Evolutionary conservation across 2,797 vertebrate species (phyloP), one percentile per base, ranked within the genome.

Genomic region (Sylvilagus floridanus): DNA sequence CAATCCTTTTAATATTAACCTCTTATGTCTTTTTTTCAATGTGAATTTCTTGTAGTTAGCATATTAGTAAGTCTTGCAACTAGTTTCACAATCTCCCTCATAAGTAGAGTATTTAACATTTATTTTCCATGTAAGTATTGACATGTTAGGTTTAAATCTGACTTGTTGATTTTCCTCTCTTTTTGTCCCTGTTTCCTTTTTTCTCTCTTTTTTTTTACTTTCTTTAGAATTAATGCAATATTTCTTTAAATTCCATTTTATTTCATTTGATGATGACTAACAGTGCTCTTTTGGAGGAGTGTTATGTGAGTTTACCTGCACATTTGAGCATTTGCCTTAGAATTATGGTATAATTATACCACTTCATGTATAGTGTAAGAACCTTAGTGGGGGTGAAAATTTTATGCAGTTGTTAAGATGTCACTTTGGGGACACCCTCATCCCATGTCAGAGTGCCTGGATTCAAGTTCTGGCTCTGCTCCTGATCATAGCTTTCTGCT

Each of bases 91-190:
- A 11, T 79, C 17, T 75, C 47, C 1, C 28, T 76, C 66, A 4
- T 69, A 84, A 92, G 42, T 90, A 72, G 42, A 72, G 42, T 90
- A 35, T 26, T 93, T 65, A 37, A 78, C 35, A 73, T 89, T 93
- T 90, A 60, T n/a, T 88, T 76, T 54, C 73, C 63, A 69, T 32
- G n/a, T 89, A 60, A 66, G 85, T 91, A 77, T 68, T 69, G 52
- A 66, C 75, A 60, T 52, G 30, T 90, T 95, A 54, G 35, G 52
- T 90, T 91, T 89, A 63, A 85, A 81, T 85, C 22, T 65, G 32
- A 50, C 8, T 79, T 95, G 37, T n/a, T 73, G 2, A 42, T 42
- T 71, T 94, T 66, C 12, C 72, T 89, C 90, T 42, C 50, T 54
- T 12, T 87, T 91, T 84, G 62, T 68, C 60, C 30, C 26, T 87